These are phyloP conservation scores for Meteorus colon DNA, from an alignment of 2,888 invertebrate species.

Conservation along the genomic window DNA sequence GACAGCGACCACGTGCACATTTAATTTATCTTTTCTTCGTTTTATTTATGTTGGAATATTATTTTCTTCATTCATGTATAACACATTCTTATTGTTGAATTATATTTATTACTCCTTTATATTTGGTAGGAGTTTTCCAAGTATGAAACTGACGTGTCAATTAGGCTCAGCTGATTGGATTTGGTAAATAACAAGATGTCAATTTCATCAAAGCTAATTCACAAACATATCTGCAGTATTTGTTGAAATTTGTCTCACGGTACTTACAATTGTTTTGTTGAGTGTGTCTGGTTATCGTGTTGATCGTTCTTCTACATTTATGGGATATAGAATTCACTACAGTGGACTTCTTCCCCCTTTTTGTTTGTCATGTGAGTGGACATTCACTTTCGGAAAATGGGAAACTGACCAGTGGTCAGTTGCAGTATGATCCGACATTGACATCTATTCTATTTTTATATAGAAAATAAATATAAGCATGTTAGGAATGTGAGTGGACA, in stretches of 20 bases:
- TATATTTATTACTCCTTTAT: background rate
- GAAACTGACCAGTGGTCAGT: slow-evolving; percentile 70
- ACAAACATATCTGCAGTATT: slow-evolving; percentile 45
- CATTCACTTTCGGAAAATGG: slow-evolving; percentile 47
- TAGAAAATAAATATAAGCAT: slow-evolving; percentile 1
- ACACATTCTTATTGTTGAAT: background rate
- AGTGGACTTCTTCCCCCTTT: slow-evolving; percentile 41
- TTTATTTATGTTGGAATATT: slow-evolving; percentile 29
- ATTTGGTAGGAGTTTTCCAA: background rate
- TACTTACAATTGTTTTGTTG: slow-evolving; percentile 64
- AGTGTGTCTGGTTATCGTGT: slow-evolving; percentile 64
- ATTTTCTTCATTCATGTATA: background rate
- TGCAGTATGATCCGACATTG: slow-evolving; percentile 56
- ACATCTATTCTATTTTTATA: slow-evolving; percentile 47
- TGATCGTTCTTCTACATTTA: slow-evolving; percentile 24
- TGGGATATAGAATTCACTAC: slow-evolving; percentile 23
- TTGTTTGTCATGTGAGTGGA: slow-evolving; percentile 43
- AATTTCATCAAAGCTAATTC: slow-evolving; percentile 49
- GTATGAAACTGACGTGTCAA: slow-evolving; percentile 45
- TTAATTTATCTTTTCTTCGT: slow-evolving; percentile 43
- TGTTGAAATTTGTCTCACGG: slow-evolving; percentile 61
- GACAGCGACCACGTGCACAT: slow-evolving; percentile 61
- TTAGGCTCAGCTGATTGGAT: slow-evolving; percentile 48
- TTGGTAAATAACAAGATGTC: slow-evolving; percentile 47
- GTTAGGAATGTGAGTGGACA: background rate